Percentiles rank a stretch among this genome's conserved stretches.
These are phyloP conservation scores for Drosophila punjabiensis DNA, from an alignment of 1,140 invertebrate genomes.

Conservation along the genomic window DNA sequence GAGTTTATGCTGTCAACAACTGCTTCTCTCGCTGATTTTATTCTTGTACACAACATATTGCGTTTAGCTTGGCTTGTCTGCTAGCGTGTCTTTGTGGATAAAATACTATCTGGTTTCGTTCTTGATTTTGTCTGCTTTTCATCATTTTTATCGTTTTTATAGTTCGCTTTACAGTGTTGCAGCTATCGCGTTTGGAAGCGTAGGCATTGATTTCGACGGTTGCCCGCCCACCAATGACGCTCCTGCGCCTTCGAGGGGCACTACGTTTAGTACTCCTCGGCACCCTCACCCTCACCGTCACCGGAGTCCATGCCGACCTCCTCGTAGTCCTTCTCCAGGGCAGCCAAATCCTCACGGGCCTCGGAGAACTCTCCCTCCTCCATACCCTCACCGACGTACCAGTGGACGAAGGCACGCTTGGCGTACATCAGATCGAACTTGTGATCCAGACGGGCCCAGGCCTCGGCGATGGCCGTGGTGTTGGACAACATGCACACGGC, in stretches of 20 bases:
- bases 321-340: conserved; percentile 94
- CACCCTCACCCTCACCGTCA: conserved; percentile 90
- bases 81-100: conserved; percentile 44
- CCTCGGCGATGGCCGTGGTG: conserved; percentile 93
- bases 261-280: conserved; percentile 89
- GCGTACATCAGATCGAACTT: conserved; percentile 95
- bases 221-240: conserved; percentile 61
- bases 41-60: conserved; percentile 62
- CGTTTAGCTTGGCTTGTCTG: conserved; percentile 35
- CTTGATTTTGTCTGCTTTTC: conserved; percentile 20
- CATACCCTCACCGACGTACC: conserved; percentile 95
- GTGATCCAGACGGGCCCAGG: conserved; percentile 92
- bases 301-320: conserved; percentile 92
- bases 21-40: conserved; percentile 62
- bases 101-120: conserved; percentile 64
- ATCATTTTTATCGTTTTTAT: conserved; percentile 8
- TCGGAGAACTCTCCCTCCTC: conserved; percentile 95
- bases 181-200: conserved; percentile 48
- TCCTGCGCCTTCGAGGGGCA: conserved; percentile 6
- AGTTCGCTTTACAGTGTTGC: conserved; percentile 32
- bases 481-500: conserved; percentile 93
- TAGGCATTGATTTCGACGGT: conserved; percentile 67
- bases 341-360: conserved; percentile 94
- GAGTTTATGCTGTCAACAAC: conserved; percentile 51
- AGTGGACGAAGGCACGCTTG: conserved; percentile 94